Base-by-base conservation (phyloP, 2,888 invertebrate species). In the Lacanobia oleracea region DNA sequence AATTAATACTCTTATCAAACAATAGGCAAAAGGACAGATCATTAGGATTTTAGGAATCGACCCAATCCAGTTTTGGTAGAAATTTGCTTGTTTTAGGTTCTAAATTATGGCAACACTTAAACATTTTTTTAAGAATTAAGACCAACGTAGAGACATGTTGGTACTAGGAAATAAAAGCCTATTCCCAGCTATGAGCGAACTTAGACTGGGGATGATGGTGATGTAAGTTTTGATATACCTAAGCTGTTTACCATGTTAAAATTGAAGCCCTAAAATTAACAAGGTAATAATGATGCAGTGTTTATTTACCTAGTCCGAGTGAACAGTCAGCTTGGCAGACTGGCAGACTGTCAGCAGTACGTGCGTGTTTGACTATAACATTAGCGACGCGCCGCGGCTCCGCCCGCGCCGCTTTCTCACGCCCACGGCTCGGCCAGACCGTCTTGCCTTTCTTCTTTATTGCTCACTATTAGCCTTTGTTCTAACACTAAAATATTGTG, bases 391-490 rank as follows among this genome's bases (percentile, higher is more conserved):
- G 77, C 59, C 86, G 70, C 86, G 50, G 86, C 85, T 90, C 86
- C 92, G 91, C 91, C 91, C 90, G 90, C 92, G 88, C 88, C 82
- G 86, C 90, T 91, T 94, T 94, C 95, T 90, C 95, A 94, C 95
- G 94, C 94, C 94, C 94, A 94, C 93, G 84, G 77, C 94, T 93
- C 83, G 77, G 72, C 73, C 67, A 59, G 37, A 76, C 81, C 67
- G 74, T 82, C 88, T 87, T 87, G 88, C 91, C 94, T 93, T 92
- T 91, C 91, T 90, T 91, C 91, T 92, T 91, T 91, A 91, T 90
- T 91, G 88, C 90, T 88, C 85, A 90, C 88, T 81, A 81, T 86
- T 68, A 82, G 73, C 83, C 83, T 83, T 86, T 83, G 85, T 86
- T 83, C 79, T 85, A 86, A 79, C 72, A 77, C 73, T 84, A 75